Conservation (phyloP, 2,113 vertebrate species). For the Numenius arquata region DNA sequence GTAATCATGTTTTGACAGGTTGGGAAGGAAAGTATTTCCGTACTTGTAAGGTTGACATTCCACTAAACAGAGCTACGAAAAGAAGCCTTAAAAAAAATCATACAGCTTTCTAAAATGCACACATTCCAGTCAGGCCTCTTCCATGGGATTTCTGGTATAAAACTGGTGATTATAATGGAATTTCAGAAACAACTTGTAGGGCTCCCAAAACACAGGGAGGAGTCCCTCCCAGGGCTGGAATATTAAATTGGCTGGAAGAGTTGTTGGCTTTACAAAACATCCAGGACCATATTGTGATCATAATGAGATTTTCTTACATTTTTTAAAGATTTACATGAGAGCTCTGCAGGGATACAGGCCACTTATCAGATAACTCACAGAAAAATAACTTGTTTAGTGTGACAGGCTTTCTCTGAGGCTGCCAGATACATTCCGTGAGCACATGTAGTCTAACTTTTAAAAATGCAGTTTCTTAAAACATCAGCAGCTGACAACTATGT, state of each 20-base stretch:
- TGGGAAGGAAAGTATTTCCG: neutral
- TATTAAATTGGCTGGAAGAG: constrained; percentile 41
- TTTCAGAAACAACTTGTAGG: constrained; percentile 46
- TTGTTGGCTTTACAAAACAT: constrained; percentile 39
- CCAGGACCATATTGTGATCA: neutral
- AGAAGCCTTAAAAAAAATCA: neutral
- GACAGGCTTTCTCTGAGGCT: constrained; percentile 1
- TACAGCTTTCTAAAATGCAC: neutral
- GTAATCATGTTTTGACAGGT: neutral
- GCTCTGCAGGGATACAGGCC: neutral
- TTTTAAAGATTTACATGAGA: constrained; percentile 48
- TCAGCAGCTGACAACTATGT: neutral
- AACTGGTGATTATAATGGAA: constrained; percentile 45
- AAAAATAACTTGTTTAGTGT: constrained; percentile 31
- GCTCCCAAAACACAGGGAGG: constrained; percentile 54
- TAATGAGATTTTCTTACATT: constrained; percentile 14
- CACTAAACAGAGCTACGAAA: constrained; percentile 14
- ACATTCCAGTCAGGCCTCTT: constrained; percentile 30
- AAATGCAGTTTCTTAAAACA: neutral
- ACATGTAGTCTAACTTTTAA: neutral
- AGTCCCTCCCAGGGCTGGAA: constrained; percentile 10
- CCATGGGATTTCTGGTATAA: constrained; percentile 50
- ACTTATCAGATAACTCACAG: constrained; percentile 28
- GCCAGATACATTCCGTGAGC: neutral
- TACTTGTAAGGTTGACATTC: neutral